These are phyloP conservation scores for Troides aeacus DNA, from an alignment of 2,888 invertebrate genomes.

Conservation along the genomic window DNA sequence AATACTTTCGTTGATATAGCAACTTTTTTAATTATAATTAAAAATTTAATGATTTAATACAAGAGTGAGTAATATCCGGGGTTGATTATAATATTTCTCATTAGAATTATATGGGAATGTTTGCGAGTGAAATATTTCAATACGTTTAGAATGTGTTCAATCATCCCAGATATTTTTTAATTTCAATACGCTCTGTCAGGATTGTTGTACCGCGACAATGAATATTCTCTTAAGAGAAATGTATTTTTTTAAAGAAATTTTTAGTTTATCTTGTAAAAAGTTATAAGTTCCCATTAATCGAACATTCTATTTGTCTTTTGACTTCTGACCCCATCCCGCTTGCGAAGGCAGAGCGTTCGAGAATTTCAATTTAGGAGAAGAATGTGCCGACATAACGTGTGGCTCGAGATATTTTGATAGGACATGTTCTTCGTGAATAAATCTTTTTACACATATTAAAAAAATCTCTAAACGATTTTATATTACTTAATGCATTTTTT, in stretches of 20 bases:
- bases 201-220: too few species aligned
- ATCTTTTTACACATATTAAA: conserved; percentile 77
- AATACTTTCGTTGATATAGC: too few species aligned
- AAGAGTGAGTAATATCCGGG: too few species aligned
- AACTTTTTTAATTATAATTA: too few species aligned
- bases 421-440: conserved; percentile 79
- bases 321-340: conserved; percentile 71
- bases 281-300: conserved; percentile 74
- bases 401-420: conserved; percentile 80
- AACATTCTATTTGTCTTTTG: conserved; percentile 78
- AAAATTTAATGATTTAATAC: too few species aligned
- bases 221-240: not conserved
- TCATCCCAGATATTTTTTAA: too few species aligned
- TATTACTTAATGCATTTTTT: conserved; percentile 53
- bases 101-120: too few species aligned
- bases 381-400: conserved; percentile 81
- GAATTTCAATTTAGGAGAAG: conserved; percentile 82
- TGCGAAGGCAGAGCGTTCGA: conserved; percentile 73
- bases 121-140: too few species aligned
- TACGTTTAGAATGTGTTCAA: too few species aligned
- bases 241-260: conserved; percentile 33
- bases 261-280: conserved; percentile 35
- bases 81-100: too few species aligned
- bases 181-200: too few species aligned
- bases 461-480: conserved; percentile 69